These are phyloP conservation scores for Colistium nudipinnis DNA, from an alignment of 2,113 vertebrate genomes.

Conservation along the genomic window DNA sequence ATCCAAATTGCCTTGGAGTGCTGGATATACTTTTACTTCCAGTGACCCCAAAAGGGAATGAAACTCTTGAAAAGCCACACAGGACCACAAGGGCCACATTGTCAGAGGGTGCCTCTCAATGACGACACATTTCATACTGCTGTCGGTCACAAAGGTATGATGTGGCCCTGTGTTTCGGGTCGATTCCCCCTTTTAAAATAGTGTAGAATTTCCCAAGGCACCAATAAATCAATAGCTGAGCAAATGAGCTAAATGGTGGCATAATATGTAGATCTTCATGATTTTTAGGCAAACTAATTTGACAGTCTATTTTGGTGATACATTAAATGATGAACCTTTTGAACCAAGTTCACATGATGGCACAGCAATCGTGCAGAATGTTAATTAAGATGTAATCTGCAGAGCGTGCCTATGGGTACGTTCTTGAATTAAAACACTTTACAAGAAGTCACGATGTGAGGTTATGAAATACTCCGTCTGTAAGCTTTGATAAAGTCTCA, in stretches of 20 bases:
- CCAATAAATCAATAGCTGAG: neutral
- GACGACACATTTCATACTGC: constrained; percentile 13
- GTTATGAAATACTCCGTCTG: constrained; percentile 4
- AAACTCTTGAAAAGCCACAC: constrained; percentile 52
- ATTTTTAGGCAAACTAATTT: constrained; percentile 28
- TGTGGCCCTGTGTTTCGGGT: constrained; percentile 3
- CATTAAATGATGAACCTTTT: constrained; percentile 51
- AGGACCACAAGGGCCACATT: constrained; percentile 25
- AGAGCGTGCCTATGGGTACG: constrained; percentile 33
- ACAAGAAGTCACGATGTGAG: neutral
- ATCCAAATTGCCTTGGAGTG: constrained; percentile 53
- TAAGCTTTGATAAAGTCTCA: constrained; percentile 7
- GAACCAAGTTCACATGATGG: constrained; percentile 34
- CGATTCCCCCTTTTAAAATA: neutral
- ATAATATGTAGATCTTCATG: constrained; percentile 32
- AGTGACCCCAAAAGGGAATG: constrained; percentile 57
- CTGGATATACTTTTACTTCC: constrained; percentile 55
- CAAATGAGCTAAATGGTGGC: neutral
- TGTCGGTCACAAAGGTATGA: constrained; percentile 10
- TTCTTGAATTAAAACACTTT: constrained; percentile 35
- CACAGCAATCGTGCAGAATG: constrained; percentile 37
- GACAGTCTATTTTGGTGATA: constrained; percentile 21
- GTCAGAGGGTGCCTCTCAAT: constrained; percentile 49
- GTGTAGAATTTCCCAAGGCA: neutral
- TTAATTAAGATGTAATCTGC: constrained; percentile 64